Conservation (phyloP, 2,113 vertebrate genomes). For the Genyomyrus donnyi region DNA sequence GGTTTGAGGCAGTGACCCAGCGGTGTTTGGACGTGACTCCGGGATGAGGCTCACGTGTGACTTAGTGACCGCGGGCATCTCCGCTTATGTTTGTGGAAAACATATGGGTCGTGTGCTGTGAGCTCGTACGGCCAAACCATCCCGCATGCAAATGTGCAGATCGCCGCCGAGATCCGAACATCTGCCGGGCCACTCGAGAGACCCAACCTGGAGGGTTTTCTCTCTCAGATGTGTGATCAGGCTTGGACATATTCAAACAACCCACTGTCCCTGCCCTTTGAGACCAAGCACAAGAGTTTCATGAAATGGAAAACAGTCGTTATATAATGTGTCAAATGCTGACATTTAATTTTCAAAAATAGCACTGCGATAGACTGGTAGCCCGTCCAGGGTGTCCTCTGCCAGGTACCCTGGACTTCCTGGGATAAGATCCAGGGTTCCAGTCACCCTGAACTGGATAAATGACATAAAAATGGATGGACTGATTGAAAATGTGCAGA, state of each 20-base stretch:
- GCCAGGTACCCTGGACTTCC: background rate
- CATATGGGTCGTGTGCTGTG: background rate
- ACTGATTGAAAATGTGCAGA: background rate
- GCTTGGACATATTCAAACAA: conserved; percentile 3
- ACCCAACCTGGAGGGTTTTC: background rate
- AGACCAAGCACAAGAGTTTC: background rate
- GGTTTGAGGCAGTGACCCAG: background rate
- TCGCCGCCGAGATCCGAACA: background rate
- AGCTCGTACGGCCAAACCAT: background rate
- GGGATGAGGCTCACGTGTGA: background rate
- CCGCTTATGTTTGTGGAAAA: background rate
- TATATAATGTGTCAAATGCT: background rate
- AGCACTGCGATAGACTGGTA: background rate
- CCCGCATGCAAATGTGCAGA: background rate
- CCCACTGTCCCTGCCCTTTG: background rate
- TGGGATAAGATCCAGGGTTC: background rate
- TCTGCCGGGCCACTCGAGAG: background rate
- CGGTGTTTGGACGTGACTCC: background rate
- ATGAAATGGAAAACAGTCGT: background rate
- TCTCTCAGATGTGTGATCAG: background rate
- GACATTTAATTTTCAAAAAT: background rate
- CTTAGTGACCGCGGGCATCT: background rate
- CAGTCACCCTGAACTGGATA: background rate
- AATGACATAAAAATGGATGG: background rate
- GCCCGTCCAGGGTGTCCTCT: background rate